phyloP scores from a whole-genome alignment of 2,797 vertebrate species.

The Limosa lapponica region DNA sequence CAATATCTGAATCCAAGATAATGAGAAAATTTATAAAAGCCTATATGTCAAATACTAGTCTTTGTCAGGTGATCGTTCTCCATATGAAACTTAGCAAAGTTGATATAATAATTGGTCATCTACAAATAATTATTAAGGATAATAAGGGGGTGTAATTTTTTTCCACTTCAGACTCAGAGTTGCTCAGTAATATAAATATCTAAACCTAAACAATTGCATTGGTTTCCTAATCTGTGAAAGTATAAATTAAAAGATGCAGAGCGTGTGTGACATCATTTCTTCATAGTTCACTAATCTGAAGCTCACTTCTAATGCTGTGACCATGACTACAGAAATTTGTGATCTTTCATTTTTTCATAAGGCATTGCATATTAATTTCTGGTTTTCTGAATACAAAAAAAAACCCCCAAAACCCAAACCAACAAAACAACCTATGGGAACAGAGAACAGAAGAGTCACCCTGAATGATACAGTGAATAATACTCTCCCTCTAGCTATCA shows the following conservation, averaged over 20 bases:
- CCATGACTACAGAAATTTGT: background rate
- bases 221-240: background rate
- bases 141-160: background rate
- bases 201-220: background rate
- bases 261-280: background rate
- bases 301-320: background rate
- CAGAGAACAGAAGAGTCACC: background rate
- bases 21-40: background rate
- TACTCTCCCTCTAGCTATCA: background rate
- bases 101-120: background rate
- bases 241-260: background rate
- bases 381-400: background rate
- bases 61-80: background rate
- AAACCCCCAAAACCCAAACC: accelerated
- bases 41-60: background rate
- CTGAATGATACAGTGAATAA: background rate
- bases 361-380: background rate
- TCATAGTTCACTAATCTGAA: background rate
- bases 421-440: background rate
- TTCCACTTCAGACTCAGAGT: background rate
- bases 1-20: background rate
- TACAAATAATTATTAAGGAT: background rate
- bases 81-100: background rate
- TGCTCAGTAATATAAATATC: background rate
- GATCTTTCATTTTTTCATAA: background rate